Conservation (phyloP, 2,113 vertebrate species). For the Podarcis raffonei region DNA sequence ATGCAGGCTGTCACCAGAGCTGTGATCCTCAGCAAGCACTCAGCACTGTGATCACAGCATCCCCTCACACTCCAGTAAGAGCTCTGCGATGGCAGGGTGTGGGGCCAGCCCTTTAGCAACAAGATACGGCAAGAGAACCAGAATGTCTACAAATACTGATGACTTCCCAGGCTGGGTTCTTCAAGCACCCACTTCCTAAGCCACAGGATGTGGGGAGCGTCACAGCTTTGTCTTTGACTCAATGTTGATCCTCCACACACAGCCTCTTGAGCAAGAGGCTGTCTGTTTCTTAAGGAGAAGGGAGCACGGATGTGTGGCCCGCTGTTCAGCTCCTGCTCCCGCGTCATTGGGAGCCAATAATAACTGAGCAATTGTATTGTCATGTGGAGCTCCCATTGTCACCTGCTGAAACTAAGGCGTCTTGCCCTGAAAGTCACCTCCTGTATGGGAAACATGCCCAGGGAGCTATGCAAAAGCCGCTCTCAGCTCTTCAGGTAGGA, state of each 20-base stretch:
- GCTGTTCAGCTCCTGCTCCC: neutral
- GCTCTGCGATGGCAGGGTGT: neutral
- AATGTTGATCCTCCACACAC: neutral
- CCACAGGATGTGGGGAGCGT: conserved; percentile 1
- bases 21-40: conserved; percentile 10
- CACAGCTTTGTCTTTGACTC: conserved; percentile 4
- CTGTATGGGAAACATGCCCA: neutral
- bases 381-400: neutral
- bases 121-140: neutral
- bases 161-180: neutral
- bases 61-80: neutral
- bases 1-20: conserved; percentile 15
- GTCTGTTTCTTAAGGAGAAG: neutral
- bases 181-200: conserved; percentile 20
- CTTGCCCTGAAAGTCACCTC: neutral
- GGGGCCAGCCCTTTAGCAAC: neutral
- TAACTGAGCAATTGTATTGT: neutral
- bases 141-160: neutral
- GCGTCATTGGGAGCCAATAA: neutral
- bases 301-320: neutral
- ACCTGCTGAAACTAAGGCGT: neutral
- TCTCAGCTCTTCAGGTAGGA: neutral
- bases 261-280: neutral
- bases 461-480: neutral
- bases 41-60: neutral